Evolutionary conservation across 2,113 vertebrate species (phyloP), one percentile per base, ranked within the genome.

Genomic region (Sceloporus undulatus): DNA sequence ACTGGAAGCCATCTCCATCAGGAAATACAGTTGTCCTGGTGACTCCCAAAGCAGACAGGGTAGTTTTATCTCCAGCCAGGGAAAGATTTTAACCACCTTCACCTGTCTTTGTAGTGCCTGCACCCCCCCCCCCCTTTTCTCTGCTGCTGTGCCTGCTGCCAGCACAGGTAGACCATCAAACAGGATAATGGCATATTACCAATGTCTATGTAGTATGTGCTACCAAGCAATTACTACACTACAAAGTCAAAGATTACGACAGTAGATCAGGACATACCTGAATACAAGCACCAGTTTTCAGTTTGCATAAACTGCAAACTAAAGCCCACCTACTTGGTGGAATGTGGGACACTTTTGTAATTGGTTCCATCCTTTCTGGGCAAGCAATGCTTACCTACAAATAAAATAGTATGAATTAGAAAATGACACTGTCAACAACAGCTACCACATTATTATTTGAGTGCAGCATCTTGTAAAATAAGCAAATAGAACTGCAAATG

Each of bases 351-450:
- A 99, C 97, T 95, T 99, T 99, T 65, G 98, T 99, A 95, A 99
- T 98, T 70, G 98, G 99, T 92, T 99, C 99, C 99, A 99, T 99
- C 91, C 98, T 98, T 95, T 99, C 99, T 6, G 99, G 99, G 93
- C 98, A 99, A 54, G 98, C 98, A 74, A 99, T 99, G 95, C 98
- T 99, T 85, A 99, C 99, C 99, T 99, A 89, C 0, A 95, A 91
- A 90, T 56, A 95, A 94, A 90, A 78, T 25, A 40, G 2, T 0
- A 0, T 86, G 73, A 89, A 11, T 5, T 82, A 19, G n/a, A 23
- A n/a, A 48, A 5, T 91, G 68, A 2, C 5, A n/a, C 25, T 73
- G 68, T 56, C 25, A 40, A 78, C 70, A 48, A 88, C 75, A 78
- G 65, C 10, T 87, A 79, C 9, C 21, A n/a, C n/a, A 79, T 18